Base-by-base conservation (phyloP, 2,888 invertebrate genomes). In the Tipula lateralis region DNA sequence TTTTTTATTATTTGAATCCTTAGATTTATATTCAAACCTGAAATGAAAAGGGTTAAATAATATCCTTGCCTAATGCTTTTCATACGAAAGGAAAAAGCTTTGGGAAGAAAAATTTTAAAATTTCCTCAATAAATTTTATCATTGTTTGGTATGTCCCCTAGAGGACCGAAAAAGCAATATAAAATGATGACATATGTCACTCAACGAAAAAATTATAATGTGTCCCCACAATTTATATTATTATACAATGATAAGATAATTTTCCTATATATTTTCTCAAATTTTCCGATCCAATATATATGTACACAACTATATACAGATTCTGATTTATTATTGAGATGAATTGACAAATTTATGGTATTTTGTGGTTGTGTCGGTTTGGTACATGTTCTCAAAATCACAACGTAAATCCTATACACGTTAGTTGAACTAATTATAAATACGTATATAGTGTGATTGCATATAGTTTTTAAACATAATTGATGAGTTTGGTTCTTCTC, bases 111-210 rank as follows among this genome's bases (percentile, higher is more conserved):
- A 66, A 24, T 66, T 66, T 19, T 24, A 24, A 66, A 66, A 66
- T 66, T 19, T 66, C 66, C 66, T 66, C 66, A 66, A 66, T 66
- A 66, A 66, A 66, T 66, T 24, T 66, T 24, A 66, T 66, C 66
- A 66, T 66, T 66, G 24, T 66, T 66, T 66, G 66, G 66, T 24
- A 66, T 24, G 66, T 66, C 66, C 66, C 66, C 66, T 24, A 12
- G 66, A 66, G 66, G 3, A 66, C 66, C 9, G 24, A 24, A 24
- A 66, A 66, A 66, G 24, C 66, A 66, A 66, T 66, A 66, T 66
- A 66, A 66, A 66, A 66, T 66, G 66, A 66, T 66, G 66, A 66
- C 66, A 66, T 66, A 66, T 66, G 66, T 66, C 66, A 66, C 66
- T 66, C 66, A 66, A 66, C 66, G 66, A 3, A 19, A 66, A 66